Percentiles rank a stretch among this genome's conserved stretches.
Evolutionary conservation across 2,888 invertebrate genomes (phyloP).

Genomic region (Callimorpha dominula): DNA sequence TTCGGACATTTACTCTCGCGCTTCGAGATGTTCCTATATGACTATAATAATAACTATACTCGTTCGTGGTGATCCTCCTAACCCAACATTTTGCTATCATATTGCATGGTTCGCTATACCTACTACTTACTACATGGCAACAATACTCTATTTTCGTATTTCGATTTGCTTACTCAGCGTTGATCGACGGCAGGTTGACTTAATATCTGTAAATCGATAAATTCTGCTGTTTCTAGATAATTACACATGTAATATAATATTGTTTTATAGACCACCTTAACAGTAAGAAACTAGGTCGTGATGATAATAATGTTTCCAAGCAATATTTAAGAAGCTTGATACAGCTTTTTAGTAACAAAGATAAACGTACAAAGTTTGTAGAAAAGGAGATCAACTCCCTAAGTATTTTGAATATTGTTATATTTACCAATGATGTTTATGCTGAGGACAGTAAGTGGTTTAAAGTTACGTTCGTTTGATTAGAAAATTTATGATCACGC

Average conservation of each 20-base stretch:
- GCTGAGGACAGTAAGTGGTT: constrained; percentile 11
- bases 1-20: background rate
- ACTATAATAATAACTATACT: constrained; percentile 1
- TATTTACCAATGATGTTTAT: constrained; percentile 15
- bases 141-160: background rate
- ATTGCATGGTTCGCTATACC: background rate
- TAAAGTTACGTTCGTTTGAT: constrained; percentile 9
- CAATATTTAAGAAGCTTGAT: constrained; percentile 18
- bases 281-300: background rate
- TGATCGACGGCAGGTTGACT: background rate
- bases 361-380: constrained; percentile 36
- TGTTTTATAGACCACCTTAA: background rate
- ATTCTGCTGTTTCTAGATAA: background rate
- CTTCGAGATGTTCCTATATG: background rate
- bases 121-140: background rate
- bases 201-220: background rate
- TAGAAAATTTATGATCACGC: background rate
- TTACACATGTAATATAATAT: background rate
- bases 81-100: background rate
- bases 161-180: background rate
- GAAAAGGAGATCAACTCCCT: constrained; percentile 19
- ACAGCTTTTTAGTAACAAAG: background rate
- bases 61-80: background rate
- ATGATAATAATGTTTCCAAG: background rate
- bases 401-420: constrained; percentile 30